Conservation (phyloP, 2,113 vertebrate genomes). For the Garra rufa region DNA sequence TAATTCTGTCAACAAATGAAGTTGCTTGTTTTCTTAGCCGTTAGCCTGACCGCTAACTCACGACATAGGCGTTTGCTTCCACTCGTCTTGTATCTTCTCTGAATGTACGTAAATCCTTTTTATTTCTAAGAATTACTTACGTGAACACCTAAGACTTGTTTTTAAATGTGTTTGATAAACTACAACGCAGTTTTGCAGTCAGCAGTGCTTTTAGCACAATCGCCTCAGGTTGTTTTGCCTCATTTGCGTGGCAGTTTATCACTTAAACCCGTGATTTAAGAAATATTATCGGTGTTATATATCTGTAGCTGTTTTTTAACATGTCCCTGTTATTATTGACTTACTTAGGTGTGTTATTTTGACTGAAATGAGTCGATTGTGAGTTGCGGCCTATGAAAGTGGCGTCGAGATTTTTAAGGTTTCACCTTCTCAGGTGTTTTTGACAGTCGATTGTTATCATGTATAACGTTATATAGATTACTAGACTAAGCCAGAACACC, state of each 20-base stretch:
- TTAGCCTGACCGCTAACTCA: slow-evolving; percentile 44
- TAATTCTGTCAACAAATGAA: slow-evolving; percentile 37
- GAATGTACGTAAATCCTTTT: background rate
- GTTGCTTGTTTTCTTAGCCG: slow-evolving; percentile 39
- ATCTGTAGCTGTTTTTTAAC: no score
- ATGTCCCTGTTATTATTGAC: no score
- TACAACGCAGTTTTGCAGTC: background rate
- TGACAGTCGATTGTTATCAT: background rate
- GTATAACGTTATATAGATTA: background rate
- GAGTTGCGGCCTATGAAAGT: slow-evolving; percentile 16
- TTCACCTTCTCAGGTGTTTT: background rate
- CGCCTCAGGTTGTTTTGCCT: slow-evolving; percentile 23
- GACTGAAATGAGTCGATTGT: background rate
- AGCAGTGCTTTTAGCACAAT: background rate
- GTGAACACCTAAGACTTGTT: background rate
- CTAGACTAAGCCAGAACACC: background rate
- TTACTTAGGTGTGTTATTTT: background rate
- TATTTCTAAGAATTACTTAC: background rate
- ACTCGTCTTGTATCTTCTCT: background rate
- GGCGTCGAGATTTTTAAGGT: slow-evolving; percentile 11
- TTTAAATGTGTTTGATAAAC: background rate
- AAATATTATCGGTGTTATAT: background rate
- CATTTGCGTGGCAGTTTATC: background rate
- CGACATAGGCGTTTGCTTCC: background rate
- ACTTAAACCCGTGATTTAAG: background rate